phyloP scores from a whole-genome alignment of 2,113 vertebrate genomes.

The Aldabrachelys gigantea region DNA sequence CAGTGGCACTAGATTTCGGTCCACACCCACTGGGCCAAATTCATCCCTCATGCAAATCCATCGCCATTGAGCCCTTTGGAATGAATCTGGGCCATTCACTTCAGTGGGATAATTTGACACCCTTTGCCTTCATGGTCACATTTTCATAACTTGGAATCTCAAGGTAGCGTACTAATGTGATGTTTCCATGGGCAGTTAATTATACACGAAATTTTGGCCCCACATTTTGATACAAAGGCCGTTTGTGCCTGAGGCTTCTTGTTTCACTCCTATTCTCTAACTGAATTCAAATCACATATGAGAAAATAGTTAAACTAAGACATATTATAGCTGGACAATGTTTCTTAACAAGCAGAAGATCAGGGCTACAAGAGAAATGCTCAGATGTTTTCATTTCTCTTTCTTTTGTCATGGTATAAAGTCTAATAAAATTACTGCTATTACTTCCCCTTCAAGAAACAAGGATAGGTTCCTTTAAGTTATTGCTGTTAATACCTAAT shows the following conservation, averaged over 20 bases:
- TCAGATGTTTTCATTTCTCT: not conserved
- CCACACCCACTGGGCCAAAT: not conserved
- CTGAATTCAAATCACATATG: slow-evolving; percentile 44
- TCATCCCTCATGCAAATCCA: not conserved
- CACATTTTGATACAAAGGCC: slow-evolving; percentile 28
- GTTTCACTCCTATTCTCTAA: slow-evolving; percentile 32
- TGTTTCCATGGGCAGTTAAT: not conserved
- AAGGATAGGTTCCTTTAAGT: not conserved
- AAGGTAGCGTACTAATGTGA: not conserved
- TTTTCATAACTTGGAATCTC: not conserved
- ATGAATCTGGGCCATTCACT: not conserved
- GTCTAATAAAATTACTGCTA: not conserved
- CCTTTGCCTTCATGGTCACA: not conserved
- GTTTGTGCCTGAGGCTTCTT: not conserved
- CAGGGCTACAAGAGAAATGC: not conserved
- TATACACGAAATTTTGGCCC: not conserved
- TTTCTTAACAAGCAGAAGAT: not conserved
- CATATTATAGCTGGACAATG: slow-evolving; percentile 34
- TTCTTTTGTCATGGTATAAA: not conserved
- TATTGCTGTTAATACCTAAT: not conserved
- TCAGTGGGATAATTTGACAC: not conserved
- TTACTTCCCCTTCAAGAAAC: slow-evolving; percentile 10
- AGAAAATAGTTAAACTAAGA: not conserved
- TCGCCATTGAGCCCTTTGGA: fast-evolving
- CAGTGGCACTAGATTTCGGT: not conserved